Conservation (phyloP, 1,140 invertebrate genomes). For the Alviniconcha marisindica region DNA sequence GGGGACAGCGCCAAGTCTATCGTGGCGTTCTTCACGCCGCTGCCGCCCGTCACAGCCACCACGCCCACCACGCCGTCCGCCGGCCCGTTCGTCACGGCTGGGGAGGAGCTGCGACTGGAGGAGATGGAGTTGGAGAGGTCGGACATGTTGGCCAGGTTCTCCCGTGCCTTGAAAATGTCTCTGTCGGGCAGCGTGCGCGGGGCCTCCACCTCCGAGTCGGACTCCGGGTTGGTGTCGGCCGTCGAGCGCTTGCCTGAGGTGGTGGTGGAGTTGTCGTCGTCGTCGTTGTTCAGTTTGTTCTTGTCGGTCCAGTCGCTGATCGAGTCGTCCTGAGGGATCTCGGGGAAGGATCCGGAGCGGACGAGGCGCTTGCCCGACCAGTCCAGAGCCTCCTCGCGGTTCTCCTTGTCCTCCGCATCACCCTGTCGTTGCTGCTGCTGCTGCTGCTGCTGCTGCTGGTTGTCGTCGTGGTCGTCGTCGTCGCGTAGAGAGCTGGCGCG, state of each 20-base stretch:
- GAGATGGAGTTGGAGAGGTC: slow-evolving; percentile 48
- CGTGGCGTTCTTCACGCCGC: not conserved
- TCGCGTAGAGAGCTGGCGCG: not conserved
- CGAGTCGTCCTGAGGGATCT: slow-evolving; percentile 64
- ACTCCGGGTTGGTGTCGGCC: slow-evolving; percentile 24
- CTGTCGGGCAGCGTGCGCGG: slow-evolving; percentile 39
- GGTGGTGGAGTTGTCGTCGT: slow-evolving; percentile 25
- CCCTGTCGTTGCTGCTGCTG: not conserved
- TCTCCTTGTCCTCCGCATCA: slow-evolving; percentile 18
- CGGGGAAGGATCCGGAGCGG: slow-evolving; percentile 61
- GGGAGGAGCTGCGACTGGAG: slow-evolving; percentile 49
- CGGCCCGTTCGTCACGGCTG: slow-evolving; percentile 41
- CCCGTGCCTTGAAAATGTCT: slow-evolving; percentile 43
- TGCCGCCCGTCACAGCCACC: not conserved
- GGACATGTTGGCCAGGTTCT: slow-evolving; percentile 58
- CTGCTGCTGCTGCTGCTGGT: not conserved
- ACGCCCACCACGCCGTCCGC: not conserved
- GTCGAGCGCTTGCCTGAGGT: slow-evolving; percentile 17
- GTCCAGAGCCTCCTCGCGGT: slow-evolving; percentile 45
- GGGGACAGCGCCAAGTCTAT: too few relatives aligned
- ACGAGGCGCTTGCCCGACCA: slow-evolving; percentile 68
- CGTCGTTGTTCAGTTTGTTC: slow-evolving; percentile 37
- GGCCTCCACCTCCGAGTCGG: slow-evolving; percentile 37
- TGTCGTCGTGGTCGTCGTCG: not conserved
- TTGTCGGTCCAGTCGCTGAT: slow-evolving; percentile 61